These are phyloP conservation scores for Tringa solitaria DNA, from an alignment of 2,113 vertebrate species.

Conservation along the genomic window DNA sequence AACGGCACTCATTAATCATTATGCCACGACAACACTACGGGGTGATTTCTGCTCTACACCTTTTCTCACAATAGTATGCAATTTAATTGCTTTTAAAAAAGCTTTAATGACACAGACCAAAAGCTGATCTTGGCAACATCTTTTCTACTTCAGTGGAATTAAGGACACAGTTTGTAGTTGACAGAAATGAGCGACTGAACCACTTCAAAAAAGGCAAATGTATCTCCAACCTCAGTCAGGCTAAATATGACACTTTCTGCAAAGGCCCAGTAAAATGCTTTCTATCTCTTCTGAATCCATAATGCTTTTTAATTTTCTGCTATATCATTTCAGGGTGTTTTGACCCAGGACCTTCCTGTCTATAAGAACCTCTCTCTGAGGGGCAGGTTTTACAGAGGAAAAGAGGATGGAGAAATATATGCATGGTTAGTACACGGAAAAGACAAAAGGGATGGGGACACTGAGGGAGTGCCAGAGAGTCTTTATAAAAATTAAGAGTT, in stretches of 20 bases:
- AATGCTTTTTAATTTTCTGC: not conserved
- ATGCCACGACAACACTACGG: constrained; percentile 31
- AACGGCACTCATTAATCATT: constrained; percentile 53
- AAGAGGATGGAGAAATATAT: not conserved
- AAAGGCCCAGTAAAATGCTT: not conserved
- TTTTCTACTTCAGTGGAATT: constrained; percentile 41
- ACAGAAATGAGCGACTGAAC: not conserved
- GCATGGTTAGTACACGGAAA: not conserved
- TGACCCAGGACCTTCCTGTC: not conserved
- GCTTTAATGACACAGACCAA: constrained; percentile 42
- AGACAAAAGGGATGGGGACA: not conserved
- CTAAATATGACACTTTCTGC: not conserved
- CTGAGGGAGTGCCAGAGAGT: not conserved
- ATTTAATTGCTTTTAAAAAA: constrained; percentile 65
- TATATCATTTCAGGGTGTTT: not conserved
- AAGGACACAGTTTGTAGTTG: constrained; percentile 52
- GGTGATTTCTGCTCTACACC: constrained; percentile 47
- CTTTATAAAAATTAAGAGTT: not conserved
- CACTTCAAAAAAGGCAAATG: constrained; percentile 44
- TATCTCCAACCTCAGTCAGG: not conserved
- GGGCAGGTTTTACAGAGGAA: not conserved
- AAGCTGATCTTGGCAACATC: constrained; percentile 53
- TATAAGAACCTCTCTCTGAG: not conserved
- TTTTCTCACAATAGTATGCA: constrained; percentile 46
- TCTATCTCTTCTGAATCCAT: not conserved